Evolutionary conservation across 2,888 invertebrate species (phyloP).

Genomic region (Drosophila lutescens): DNA sequence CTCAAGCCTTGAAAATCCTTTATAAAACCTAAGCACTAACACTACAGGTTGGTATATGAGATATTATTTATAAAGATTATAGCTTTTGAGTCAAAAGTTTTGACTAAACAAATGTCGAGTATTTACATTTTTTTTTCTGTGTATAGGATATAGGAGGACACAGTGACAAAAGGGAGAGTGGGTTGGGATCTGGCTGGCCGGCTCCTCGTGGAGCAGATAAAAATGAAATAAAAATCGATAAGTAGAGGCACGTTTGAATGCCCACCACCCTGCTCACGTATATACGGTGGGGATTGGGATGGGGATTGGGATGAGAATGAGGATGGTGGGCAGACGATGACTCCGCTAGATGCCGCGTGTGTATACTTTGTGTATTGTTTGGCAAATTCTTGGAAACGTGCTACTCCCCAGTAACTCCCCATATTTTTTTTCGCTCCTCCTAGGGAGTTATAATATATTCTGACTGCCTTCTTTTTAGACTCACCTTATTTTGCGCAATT

Average conservation of each 20-base stretch:
- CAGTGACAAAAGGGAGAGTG: slow-evolving; percentile 36
- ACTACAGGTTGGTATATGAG: no score
- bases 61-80: background rate
- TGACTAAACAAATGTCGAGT: no score
- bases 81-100: no score
- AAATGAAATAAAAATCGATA: slow-evolving; percentile 82
- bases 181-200: slow-evolving; percentile 13
- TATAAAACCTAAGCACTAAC: background rate
- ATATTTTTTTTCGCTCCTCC: background rate
- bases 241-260: slow-evolving; percentile 76
- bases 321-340: slow-evolving; percentile 34
- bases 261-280: slow-evolving; percentile 21
- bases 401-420: slow-evolving; percentile 33
- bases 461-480: slow-evolving; percentile 7
- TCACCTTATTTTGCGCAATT: slow-evolving; percentile 39
- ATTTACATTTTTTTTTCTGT: background rate
- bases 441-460: slow-evolving; percentile 7
- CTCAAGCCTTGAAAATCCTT: background rate
- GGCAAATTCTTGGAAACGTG: slow-evolving; percentile 65
- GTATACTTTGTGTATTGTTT: slow-evolving; percentile 46
- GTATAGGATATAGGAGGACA: slow-evolving; percentile 21
- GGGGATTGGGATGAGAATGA: background rate
- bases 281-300: background rate
- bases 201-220: slow-evolving; percentile 64
- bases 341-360: slow-evolving; percentile 37